phyloP scores from a whole-genome alignment of 1,140 invertebrate genomes.

The Nautilus pompilius region DNA sequence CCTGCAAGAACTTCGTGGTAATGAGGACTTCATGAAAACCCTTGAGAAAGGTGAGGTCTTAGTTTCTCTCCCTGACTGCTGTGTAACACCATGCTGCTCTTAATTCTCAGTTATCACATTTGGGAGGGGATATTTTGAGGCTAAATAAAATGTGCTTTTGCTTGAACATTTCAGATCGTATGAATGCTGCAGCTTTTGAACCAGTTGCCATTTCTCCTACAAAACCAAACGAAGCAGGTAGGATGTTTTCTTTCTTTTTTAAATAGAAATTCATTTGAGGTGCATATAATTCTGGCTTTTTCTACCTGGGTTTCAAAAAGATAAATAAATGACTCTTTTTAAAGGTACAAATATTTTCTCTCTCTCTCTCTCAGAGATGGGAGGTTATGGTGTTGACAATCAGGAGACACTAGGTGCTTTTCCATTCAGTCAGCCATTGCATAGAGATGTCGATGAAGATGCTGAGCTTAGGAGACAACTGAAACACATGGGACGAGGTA shows the following conservation, averaged over 20 bases:
- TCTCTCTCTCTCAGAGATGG: slow-evolving; percentile 1
- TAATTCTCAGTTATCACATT: too few species aligned
- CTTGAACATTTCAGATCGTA: slow-evolving; percentile 27
- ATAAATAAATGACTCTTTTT: too few species aligned
- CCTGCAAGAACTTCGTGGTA: slow-evolving; percentile 80
- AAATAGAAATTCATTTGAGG: too few species aligned
- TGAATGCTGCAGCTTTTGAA: slow-evolving; percentile 29
- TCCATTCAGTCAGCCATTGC: slow-evolving; percentile 51
- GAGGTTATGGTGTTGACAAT: slow-evolving; percentile 43
- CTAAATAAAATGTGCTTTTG: too few species aligned
- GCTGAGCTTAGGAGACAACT: slow-evolving; percentile 77
- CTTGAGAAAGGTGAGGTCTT: slow-evolving; percentile 61
- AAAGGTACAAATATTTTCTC: too few species aligned
- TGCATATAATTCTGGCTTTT: too few species aligned
- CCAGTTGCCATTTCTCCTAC: slow-evolving; percentile 9
- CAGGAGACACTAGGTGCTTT: slow-evolving; percentile 49
- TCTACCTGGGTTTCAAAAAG: too few species aligned
- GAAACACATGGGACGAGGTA: slow-evolving; percentile 83
- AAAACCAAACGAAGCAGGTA: slow-evolving; percentile 13
- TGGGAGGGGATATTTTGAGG: too few species aligned
- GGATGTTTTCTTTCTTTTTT: too few species aligned
- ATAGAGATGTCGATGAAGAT: slow-evolving; percentile 59
- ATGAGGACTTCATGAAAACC: slow-evolving; percentile 84
- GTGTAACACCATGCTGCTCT: too few species aligned
- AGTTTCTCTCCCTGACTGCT: too few species aligned